These are phyloP conservation scores for Megastigmus dorsalis DNA, from an alignment of 2,888 invertebrate species.

Conservation along the genomic window DNA sequence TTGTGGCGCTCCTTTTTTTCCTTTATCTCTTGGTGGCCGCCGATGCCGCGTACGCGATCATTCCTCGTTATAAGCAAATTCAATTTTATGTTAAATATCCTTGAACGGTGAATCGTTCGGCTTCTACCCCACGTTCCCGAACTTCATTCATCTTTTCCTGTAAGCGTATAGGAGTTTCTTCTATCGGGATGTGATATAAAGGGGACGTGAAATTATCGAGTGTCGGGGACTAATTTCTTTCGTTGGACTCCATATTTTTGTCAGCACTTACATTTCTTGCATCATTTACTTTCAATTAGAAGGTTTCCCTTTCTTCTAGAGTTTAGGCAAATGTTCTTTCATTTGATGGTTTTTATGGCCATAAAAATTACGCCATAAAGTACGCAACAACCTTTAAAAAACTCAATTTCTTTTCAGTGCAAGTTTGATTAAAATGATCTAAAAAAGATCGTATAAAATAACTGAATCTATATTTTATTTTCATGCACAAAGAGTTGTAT, in stretches of 20 bases:
- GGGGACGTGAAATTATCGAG: slow-evolving; percentile 4
- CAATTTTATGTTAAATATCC: slow-evolving; percentile 72
- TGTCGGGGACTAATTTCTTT: slow-evolving; percentile 16
- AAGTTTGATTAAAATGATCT: too few species aligned
- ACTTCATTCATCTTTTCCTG: slow-evolving; percentile 10
- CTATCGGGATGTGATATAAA: not conserved
- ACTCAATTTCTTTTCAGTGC: too few species aligned
- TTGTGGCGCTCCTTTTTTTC: slow-evolving; percentile 40
- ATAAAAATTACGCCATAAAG: too few species aligned
- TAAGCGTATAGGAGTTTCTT: slow-evolving; percentile 25
- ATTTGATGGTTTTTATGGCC: slow-evolving; percentile 16
- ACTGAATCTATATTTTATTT: too few species aligned
- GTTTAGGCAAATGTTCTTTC: slow-evolving; percentile 29
- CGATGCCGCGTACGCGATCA: slow-evolving; percentile 57
- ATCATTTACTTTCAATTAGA: slow-evolving; percentile 15
- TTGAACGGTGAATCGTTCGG: slow-evolving; percentile 60
- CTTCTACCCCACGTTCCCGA: not conserved
- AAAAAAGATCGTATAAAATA: too few species aligned
- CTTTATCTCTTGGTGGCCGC: slow-evolving; percentile 43
- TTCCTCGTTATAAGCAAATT: slow-evolving; percentile 70
- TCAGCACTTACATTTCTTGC: not conserved
- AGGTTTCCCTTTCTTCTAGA: slow-evolving; percentile 12
- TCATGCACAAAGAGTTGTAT: too few species aligned
- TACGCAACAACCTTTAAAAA: too few species aligned
- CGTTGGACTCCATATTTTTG: not conserved